phyloP scores from a whole-genome alignment of 2,888 invertebrate species.

The Tachystola acroxantha region DNA sequence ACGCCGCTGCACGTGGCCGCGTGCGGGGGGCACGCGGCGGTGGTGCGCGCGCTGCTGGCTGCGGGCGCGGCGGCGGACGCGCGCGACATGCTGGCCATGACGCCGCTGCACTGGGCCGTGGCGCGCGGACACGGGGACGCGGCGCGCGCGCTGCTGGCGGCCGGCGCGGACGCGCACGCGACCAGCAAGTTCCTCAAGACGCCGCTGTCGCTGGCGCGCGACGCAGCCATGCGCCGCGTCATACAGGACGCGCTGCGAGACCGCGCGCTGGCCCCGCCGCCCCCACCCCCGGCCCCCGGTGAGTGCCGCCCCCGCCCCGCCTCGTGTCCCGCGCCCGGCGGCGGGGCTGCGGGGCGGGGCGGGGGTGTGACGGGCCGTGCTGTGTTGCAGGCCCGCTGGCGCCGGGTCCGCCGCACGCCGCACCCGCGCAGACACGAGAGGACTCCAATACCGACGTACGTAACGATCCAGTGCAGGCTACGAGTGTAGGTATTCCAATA shows the following conservation, averaged over 20 bases:
- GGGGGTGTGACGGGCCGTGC: background rate
- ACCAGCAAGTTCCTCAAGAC: conserved; percentile 53
- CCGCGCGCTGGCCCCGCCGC: conserved; percentile 27
- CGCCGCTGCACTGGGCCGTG: conserved; percentile 96
- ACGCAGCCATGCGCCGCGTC: conserved; percentile 17
- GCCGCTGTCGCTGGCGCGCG: conserved; percentile 25
- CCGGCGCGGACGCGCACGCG: conserved; percentile 84
- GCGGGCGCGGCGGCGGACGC: conserved; percentile 46
- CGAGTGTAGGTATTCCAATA: too few species aligned
- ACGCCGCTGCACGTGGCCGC: conserved; percentile 95
- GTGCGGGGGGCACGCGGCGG: conserved; percentile 87
- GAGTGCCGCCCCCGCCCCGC: too few species aligned
- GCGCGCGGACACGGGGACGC: conserved; percentile 83
- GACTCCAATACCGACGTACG: too few species aligned
- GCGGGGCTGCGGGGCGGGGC: background rate
- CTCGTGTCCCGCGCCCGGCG: too few species aligned
- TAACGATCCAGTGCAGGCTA: too few species aligned
- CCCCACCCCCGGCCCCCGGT: conserved; percentile 1
- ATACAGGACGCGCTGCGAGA: conserved; percentile 30
- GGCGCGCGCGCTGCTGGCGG: conserved; percentile 82
- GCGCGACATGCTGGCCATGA: conserved; percentile 78
- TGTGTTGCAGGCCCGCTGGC: background rate
- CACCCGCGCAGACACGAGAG: too few species aligned
- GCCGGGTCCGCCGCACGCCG: background rate
- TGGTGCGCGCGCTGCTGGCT: conserved; percentile 83